Conservation (phyloP, 2,113 vertebrate genomes). For the Chloropsis cyanopogon region DNA sequence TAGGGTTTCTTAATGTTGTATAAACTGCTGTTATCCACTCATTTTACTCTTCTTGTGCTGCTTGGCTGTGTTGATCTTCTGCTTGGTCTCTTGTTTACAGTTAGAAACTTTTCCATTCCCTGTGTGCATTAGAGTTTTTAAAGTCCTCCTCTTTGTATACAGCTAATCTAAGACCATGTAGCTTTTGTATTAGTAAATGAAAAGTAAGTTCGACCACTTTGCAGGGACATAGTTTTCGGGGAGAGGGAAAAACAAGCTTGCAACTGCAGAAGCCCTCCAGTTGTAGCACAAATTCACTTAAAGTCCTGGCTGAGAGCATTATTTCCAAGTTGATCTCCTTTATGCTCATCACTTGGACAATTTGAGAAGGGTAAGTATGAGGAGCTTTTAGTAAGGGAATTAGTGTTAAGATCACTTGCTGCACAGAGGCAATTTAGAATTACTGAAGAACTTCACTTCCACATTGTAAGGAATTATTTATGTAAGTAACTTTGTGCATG, state of each 20-base stretch:
- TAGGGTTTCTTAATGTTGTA: background rate
- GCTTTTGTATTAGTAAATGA: background rate
- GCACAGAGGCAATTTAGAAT: background rate
- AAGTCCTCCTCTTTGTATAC: background rate
- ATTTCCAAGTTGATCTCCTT: background rate
- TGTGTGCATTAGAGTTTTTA: background rate
- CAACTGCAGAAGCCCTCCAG: background rate
- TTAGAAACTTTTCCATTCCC: background rate
- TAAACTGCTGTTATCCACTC: background rate
- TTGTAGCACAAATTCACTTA: background rate
- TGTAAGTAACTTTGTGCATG: background rate
- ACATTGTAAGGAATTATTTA: background rate
- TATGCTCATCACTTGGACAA: background rate
- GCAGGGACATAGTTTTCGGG: background rate
- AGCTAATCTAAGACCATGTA: background rate
- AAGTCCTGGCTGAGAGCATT: background rate
- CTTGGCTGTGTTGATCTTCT: background rate
- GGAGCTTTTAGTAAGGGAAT: background rate
- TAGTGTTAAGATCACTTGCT: background rate
- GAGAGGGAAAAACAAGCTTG: background rate
- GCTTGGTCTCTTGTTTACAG: background rate
- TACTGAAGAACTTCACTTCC: background rate
- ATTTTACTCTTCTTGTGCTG: background rate
- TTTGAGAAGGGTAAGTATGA: background rate
- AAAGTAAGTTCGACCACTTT: background rate